A percentile compares a stretch with the other conserved stretches of the same genome.
Evolutionary conservation across 2,113 vertebrate genomes (phyloP).

Genomic region (Cheilinus undulatus): DNA sequence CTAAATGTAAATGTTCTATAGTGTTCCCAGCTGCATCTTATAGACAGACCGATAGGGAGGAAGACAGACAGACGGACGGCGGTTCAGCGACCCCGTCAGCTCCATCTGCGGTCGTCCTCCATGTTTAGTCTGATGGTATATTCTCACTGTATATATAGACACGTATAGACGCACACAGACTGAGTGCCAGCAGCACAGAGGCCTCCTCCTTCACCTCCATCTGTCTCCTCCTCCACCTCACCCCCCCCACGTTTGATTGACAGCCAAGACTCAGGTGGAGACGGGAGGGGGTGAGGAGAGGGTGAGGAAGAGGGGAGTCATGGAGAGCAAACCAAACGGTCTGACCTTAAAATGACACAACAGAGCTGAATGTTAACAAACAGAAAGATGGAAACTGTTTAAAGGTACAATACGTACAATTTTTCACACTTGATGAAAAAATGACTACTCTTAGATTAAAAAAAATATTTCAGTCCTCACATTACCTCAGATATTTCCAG

Average conservation of each 20-base stretch:
- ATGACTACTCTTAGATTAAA: too few relatives aligned
- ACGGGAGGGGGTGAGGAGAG: neutral
- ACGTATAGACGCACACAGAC: slow-evolving; percentile 53
- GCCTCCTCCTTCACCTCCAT: slow-evolving; percentile 76
- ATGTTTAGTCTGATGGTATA: slow-evolving; percentile 57
- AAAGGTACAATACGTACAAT: too few relatives aligned
- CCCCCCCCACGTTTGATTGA: slow-evolving; percentile 47
- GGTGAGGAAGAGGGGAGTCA: slow-evolving; percentile 17
- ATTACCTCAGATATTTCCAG: too few relatives aligned
- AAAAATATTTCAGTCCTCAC: too few relatives aligned
- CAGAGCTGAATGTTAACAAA: neutral
- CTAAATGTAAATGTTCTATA: slow-evolving; percentile 3
- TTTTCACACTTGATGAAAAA: too few relatives aligned
- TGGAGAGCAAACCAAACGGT: neutral
- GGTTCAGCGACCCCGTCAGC: slow-evolving; percentile 45
- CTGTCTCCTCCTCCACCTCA: slow-evolving; percentile 65
- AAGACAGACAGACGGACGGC: slow-evolving; percentile 33
- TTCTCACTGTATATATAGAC: slow-evolving; percentile 59
- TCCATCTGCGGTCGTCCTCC: slow-evolving; percentile 71
- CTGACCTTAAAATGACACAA: slow-evolving; percentile 6
- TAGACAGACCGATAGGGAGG: neutral
- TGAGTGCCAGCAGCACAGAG: slow-evolving; percentile 65
- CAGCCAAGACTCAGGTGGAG: slow-evolving; percentile 67
- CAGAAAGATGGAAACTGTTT: too few relatives aligned
- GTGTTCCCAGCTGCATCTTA: slow-evolving; percentile 2